These are phyloP conservation scores for Taphrorychus bicolor DNA, from an alignment of 2,888 invertebrate genomes.

Conservation along the genomic window DNA sequence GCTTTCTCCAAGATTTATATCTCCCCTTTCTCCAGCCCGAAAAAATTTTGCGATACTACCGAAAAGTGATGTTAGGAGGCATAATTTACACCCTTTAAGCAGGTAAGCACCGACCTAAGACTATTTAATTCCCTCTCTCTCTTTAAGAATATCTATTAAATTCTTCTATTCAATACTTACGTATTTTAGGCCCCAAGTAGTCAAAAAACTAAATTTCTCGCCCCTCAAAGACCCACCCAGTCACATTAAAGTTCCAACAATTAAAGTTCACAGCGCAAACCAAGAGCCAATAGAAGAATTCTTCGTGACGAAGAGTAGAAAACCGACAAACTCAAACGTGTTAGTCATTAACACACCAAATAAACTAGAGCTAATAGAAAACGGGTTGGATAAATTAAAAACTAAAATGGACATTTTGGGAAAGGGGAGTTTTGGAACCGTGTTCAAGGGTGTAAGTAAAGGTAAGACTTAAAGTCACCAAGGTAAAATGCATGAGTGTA, in stretches of 20 bases:
- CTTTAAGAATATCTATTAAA: no score
- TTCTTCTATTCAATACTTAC: no score
- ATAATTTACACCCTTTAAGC: neutral
- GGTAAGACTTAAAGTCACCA: slow-evolving; percentile 45
- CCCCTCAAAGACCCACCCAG: neutral
- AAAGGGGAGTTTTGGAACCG: slow-evolving; percentile 56
- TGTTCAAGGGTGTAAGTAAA: slow-evolving; percentile 53
- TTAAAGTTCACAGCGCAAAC: slow-evolving; percentile 20
- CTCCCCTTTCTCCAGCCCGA: neutral
- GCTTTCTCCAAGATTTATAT: slow-evolving; percentile 40
- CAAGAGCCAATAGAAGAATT: neutral
- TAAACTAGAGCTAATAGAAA: slow-evolving; percentile 48
- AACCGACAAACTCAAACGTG: neutral
- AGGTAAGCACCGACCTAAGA: neutral
- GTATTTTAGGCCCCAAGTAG: slow-evolving; percentile 21
- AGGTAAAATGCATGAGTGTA: neutral
- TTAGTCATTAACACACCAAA: slow-evolving; percentile 47
- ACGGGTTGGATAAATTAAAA: slow-evolving; percentile 45
- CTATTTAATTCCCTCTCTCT: no score
- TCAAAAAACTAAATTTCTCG: slow-evolving; percentile 42
- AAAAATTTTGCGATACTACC: neutral
- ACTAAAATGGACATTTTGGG: slow-evolving; percentile 51
- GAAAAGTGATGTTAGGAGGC: neutral
- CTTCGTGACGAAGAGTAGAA: neutral
- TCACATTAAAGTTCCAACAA: slow-evolving; percentile 6